phyloP scores from a whole-genome alignment of 1,140 invertebrate species.

The Kradibia gibbosae region DNA sequence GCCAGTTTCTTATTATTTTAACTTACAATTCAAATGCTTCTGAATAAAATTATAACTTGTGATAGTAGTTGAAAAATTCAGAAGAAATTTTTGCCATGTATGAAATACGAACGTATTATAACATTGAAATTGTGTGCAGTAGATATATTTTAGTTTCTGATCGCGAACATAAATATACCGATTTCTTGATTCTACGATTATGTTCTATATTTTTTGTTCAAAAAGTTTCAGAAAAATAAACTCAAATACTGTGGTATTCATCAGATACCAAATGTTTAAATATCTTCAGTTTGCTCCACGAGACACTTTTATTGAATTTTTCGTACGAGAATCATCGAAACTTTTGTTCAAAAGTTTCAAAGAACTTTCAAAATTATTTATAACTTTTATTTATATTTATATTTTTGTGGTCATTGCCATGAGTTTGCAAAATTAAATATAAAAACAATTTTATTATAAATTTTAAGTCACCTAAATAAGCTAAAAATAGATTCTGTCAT shows the following conservation, averaged over 20 bases:
- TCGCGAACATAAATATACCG: background rate
- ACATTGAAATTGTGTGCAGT: background rate
- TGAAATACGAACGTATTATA: background rate
- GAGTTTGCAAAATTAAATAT: too few relatives aligned
- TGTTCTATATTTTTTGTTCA: background rate
- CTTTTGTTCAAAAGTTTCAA: background rate
- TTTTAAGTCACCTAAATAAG: too few relatives aligned
- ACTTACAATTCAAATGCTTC: background rate
- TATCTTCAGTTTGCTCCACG: background rate
- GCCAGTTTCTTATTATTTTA: background rate
- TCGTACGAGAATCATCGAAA: background rate
- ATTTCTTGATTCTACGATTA: background rate
- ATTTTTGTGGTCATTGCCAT: too few relatives aligned
- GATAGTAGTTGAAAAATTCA: background rate
- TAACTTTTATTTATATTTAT: too few relatives aligned
- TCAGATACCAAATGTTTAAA: background rate
- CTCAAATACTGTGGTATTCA: background rate
- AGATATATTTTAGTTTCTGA: background rate
- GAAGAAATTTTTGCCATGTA: background rate
- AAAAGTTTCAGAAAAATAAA: conserved; percentile 8
- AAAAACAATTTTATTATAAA: too few relatives aligned
- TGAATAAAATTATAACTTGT: background rate
- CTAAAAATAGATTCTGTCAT: too few relatives aligned
- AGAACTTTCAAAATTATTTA: background rate
- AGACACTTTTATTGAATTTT: background rate